Base-by-base conservation (phyloP, 1,140 invertebrate species). In the Trigoniulus corallinus region DNA sequence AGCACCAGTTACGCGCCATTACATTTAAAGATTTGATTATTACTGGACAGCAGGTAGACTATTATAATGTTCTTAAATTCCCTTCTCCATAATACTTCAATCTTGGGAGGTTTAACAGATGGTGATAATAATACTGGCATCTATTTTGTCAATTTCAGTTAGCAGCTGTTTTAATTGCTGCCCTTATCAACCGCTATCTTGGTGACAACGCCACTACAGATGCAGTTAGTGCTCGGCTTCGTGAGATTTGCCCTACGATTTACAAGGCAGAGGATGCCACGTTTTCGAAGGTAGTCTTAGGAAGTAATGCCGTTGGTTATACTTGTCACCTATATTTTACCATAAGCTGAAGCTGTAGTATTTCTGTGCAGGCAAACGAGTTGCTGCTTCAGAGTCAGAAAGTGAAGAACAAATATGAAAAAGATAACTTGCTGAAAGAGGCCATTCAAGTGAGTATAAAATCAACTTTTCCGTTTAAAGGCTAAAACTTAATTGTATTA, bases 211-310 rank as follows among this genome's bases (percentile, higher is more conserved):
- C 93, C 0, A 87, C 85, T 2, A 87, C 94, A 1, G 87, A 93
- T 65, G 78, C 84, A 0, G 88, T 98, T 29, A 95, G 87, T 53
- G 68, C 73, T 18, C 82, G 82, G 65, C 68, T 98, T n/a, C 71
- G 92, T 46, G 81, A 93, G 62, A 73, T 92, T 0, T 98, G 94
- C 64, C 94, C 94, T 0, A 84, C 82, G 58, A 72, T 98, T 1
- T 98, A 95, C 61, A 84, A 84, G 58, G 80, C 80, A 59, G 94
- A 98, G 73, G 94, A 98, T 73, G 93, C 89, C 18, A 83, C 88
- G 27, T 92, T 85, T 65, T 81, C 91, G 20, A 88, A 95, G 74
- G 82, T 86, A 69, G 27, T 53, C 59, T 47, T 50, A 53, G 42
- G 57, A 60, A 37, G 56, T 58, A 7, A 54, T 61, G n/a, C 27